Percentiles rank a stretch among this genome's conserved stretches.
phyloP scores from a whole-genome alignment of 2,113 vertebrate genomes.

The Cervus canadensis region DNA sequence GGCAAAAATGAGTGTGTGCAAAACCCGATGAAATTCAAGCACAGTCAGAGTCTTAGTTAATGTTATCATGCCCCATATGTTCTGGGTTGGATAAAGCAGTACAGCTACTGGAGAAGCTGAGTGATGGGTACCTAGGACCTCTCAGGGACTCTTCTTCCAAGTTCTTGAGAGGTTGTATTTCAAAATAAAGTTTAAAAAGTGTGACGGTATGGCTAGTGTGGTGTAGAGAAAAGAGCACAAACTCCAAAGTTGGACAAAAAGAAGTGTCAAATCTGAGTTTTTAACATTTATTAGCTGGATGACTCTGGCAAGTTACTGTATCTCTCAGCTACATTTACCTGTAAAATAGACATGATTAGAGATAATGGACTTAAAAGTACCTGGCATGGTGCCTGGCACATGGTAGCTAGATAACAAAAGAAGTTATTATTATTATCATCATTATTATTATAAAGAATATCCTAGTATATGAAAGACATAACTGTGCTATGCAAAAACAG shows the following conservation, averaged over 20 bases:
- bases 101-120: neutral
- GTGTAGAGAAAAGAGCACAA: neutral
- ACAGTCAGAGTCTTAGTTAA: neutral
- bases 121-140: neutral
- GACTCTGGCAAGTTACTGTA: neutral
- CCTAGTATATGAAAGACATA: neutral
- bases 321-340: neutral
- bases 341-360: neutral
- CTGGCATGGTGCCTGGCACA: neutral
- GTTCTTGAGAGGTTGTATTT: neutral
- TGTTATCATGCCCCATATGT: neutral
- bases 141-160: neutral
- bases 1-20: neutral
- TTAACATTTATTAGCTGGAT: neutral
- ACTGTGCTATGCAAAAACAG: neutral
- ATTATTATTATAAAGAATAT: neutral
- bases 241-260: neutral
- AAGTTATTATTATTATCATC: neutral
- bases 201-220: neutral
- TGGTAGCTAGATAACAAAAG: neutral
- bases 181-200: slow-evolving; percentile 33
- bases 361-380: slow-evolving; percentile 4
- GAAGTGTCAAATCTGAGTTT: neutral
- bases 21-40: neutral
- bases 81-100: neutral